A percentile compares a stretch with the other conserved stretches of the same genome.
phyloP scores from a whole-genome alignment of 2,113 vertebrate species.

The Benitochromis conjunctus region DNA sequence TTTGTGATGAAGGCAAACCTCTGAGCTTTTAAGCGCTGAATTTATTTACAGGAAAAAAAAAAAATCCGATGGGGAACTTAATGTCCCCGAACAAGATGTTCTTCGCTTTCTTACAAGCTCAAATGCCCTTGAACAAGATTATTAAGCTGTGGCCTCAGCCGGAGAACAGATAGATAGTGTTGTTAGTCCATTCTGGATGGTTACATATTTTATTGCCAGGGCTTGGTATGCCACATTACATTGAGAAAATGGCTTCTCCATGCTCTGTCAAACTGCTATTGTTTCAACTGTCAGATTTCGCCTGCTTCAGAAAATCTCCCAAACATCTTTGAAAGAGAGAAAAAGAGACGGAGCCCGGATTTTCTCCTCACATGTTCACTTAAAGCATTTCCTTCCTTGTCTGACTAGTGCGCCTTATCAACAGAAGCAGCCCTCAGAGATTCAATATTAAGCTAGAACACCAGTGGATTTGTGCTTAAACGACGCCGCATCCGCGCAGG shows the following conservation, averaged over 20 bases:
- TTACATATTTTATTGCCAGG: conserved; percentile 11
- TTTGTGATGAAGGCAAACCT: neutral
- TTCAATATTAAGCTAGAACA: conserved; percentile 3
- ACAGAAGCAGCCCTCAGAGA: conserved; percentile 26
- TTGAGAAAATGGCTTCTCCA: conserved; percentile 26
- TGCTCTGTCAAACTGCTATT: conserved; percentile 35
- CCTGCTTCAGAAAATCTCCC: conserved; percentile 29
- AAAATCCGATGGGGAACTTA: neutral
- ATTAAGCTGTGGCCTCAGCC: neutral
- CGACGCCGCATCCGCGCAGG: neutral
- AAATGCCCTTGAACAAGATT: neutral
- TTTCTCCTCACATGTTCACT: neutral
- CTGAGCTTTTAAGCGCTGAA: neutral
- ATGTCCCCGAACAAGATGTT: neutral
- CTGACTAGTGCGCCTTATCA: conserved; percentile 30
- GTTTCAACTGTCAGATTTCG: conserved; percentile 38
- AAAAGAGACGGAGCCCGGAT: neutral
- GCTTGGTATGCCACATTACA: neutral
- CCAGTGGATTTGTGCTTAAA: conserved; percentile 33
- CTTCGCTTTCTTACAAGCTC: neutral
- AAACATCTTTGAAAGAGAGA: conserved; percentile 8
- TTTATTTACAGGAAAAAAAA: neutral
- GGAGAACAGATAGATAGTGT: neutral
- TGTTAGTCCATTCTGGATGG: neutral
- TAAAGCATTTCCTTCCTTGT: conserved; percentile 13